phyloP scores from a whole-genome alignment of 2,113 vertebrate species.

The Cyanoderma ruficeps region DNA sequence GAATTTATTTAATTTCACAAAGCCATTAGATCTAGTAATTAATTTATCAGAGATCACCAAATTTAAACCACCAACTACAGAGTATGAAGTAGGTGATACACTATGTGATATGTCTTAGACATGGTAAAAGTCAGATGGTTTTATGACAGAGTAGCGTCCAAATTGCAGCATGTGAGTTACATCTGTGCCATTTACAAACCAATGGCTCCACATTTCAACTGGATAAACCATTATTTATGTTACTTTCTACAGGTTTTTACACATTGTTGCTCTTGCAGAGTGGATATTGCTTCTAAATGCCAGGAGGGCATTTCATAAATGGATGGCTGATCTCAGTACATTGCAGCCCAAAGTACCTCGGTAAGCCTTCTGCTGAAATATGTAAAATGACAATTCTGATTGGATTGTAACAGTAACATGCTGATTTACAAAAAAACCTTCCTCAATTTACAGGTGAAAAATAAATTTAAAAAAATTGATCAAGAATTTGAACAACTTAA shows the following conservation, averaged over 20 bases:
- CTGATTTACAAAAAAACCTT: background rate
- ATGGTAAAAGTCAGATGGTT: background rate
- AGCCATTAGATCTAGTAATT: background rate
- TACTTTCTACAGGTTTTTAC: conserved; percentile 32
- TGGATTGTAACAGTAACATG: background rate
- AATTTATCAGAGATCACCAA: background rate
- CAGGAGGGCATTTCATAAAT: conserved; percentile 13
- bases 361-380: background rate
- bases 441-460: background rate
- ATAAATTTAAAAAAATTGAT: background rate
- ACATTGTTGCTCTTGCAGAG: conserved; percentile 33
- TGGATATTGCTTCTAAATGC: background rate
- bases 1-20: background rate
- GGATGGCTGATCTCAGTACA: background rate
- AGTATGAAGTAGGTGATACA: background rate
- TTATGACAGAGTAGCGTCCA: background rate
- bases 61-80: background rate
- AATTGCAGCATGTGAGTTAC: background rate
- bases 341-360: background rate
- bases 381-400: background rate
- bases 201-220: background rate
- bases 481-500: background rate
- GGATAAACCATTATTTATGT: conserved; percentile 25
- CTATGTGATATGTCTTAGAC: background rate
- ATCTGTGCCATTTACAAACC: conserved; percentile 6